These are phyloP conservation scores for Pyrocephalus nanus DNA, from an alignment of 2,797 vertebrate species.

Conservation along the genomic window DNA sequence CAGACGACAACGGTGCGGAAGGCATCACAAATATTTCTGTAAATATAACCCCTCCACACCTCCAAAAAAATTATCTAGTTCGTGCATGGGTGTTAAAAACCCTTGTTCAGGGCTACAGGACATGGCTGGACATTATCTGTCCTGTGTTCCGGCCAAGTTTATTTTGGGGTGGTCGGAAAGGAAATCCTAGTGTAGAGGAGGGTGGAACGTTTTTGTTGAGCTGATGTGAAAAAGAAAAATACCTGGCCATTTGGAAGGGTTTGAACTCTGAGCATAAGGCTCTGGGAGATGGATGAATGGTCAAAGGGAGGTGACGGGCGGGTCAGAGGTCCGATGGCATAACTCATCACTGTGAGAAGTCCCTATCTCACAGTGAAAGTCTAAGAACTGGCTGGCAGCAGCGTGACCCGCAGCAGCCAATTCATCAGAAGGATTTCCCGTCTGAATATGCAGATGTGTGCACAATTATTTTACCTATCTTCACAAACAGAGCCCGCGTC, in stretches of 20 bases:
- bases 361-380: slow-evolving; percentile 29
- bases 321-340: slow-evolving; percentile 20
- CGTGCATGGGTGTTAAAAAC: neutral
- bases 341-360: slow-evolving; percentile 7
- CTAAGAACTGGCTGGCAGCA: neutral
- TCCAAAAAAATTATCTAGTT: neutral
- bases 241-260: slow-evolving; percentile 19
- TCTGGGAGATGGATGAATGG: slow-evolving; percentile 37
- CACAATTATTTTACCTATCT: slow-evolving; percentile 43
- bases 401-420: neutral
- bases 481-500: neutral
- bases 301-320: neutral
- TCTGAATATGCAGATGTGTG: slow-evolving; percentile 56
- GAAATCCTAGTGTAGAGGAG: neutral
- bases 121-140: neutral
- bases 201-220: neutral
- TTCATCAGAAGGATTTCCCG: slow-evolving; percentile 50
- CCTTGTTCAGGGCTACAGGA: neutral
- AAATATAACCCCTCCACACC: neutral
- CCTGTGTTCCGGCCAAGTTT: neutral
- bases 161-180: slow-evolving; percentile 43
- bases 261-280: slow-evolving; percentile 26
- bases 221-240: slow-evolving; percentile 13
- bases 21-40: neutral
- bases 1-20: neutral